These are phyloP conservation scores for Nothobranchius furzeri DNA, from an alignment of 2,113 vertebrate genomes.

Conservation along the genomic window DNA sequence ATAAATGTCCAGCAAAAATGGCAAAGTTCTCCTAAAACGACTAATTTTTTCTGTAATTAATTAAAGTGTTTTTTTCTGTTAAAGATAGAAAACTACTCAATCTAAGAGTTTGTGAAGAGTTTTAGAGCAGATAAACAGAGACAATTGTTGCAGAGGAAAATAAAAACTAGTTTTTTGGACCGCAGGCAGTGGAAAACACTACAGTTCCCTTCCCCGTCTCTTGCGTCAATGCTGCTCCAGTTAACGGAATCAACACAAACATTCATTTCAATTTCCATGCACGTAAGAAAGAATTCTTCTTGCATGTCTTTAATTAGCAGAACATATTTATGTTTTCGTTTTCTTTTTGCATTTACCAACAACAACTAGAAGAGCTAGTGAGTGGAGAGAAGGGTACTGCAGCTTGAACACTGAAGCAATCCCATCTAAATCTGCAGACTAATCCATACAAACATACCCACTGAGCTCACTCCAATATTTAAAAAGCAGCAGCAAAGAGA, in stretches of 20 bases:
- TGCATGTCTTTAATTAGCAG: neutral
- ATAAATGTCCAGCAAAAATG: neutral
- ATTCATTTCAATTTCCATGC: slow-evolving; percentile 10
- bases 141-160: neutral
- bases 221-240: slow-evolving; percentile 22
- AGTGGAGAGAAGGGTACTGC: slow-evolving; percentile 37
- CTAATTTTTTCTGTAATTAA: neutral
- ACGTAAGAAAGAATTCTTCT: neutral
- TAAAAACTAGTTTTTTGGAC: slow-evolving; percentile 18
- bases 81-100: neutral
- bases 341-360: slow-evolving; percentile 11
- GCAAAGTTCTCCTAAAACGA: neutral
- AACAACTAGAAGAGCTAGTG: slow-evolving; percentile 28
- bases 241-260: slow-evolving; percentile 41
- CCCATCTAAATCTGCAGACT: slow-evolving; percentile 25
- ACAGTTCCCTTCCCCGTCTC: slow-evolving; percentile 45
- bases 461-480: slow-evolving; percentile 51
- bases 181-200: slow-evolving; percentile 29
- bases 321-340: neutral
- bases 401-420: slow-evolving; percentile 10
- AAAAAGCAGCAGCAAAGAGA: slow-evolving; percentile 49
- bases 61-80: neutral
- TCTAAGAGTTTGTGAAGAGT: neutral
- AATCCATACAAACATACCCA: slow-evolving; percentile 61
- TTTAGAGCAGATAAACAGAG: slow-evolving; percentile 1